These are phyloP conservation scores for Ferrisia virgata DNA, from an alignment of 2,888 invertebrate genomes.

Conservation along the genomic window DNA sequence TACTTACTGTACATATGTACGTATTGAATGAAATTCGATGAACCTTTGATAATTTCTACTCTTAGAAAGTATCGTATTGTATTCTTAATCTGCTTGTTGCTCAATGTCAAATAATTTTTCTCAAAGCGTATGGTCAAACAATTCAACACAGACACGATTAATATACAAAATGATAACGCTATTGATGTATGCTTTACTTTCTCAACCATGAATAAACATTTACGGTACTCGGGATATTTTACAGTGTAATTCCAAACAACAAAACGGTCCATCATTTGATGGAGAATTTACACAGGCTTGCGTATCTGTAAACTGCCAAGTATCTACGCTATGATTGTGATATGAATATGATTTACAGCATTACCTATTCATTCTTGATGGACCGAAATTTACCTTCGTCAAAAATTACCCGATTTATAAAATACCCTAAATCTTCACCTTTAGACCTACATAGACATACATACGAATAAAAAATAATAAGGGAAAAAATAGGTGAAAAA, in stretches of 20 bases:
- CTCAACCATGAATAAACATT: neutral
- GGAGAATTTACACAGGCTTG: no score
- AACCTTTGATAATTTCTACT: neutral
- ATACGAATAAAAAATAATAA: neutral
- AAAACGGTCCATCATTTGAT: no score
- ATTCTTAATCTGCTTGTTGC: neutral
- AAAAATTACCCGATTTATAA: neutral
- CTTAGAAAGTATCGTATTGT: neutral
- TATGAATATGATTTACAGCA: no score
- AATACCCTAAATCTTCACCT: neutral
- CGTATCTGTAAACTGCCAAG: no score
- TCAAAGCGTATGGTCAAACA: neutral
- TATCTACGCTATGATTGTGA: no score
- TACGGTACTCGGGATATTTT: neutral
- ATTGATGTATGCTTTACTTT: neutral
- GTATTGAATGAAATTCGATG: neutral
- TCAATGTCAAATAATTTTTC: neutral
- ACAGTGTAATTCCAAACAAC: no score
- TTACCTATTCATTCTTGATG: no score
- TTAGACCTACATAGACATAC: neutral
- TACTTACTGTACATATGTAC: neutral
- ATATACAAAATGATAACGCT: neutral
- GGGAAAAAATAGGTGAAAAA: neutral
- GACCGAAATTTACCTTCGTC: no score
- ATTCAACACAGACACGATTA: neutral